Base-by-base conservation (phyloP, 2,888 invertebrate species). In the Epirrhoe alternata region DNA sequence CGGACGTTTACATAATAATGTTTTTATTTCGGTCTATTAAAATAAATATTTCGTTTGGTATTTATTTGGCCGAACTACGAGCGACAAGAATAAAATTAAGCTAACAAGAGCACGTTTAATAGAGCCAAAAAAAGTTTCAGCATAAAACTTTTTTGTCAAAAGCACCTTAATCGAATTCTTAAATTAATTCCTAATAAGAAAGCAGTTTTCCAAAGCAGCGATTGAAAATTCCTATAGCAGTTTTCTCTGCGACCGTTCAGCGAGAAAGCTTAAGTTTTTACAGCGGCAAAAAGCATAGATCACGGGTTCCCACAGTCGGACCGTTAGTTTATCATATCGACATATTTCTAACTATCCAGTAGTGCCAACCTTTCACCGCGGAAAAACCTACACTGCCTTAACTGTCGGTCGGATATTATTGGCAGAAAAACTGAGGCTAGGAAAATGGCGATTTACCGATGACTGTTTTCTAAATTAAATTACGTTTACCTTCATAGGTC, bases 361-460 rank as follows among this genome's bases (percentile, higher is more conserved):
- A 78, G 79, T 78, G 83, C 79, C 88, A 90, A 89, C 92, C 91
- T 92, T 92, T 92, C 92, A 92, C 92, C 89, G 86, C 58, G 84
- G 90, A 92, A 92, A 92, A 92, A 92, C 91, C 89, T 71, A 90
- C 89, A 84, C 87, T 85, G 80, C 92, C 92, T 86, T 92, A 89
- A 85, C 79, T 75, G 89, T 81, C 83, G 71, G 75, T 82, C 76
- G 79, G 86, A 88, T 88, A 88, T 86, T 89, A 90, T 90, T 87
- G 87, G 84, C 85, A 90, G 90, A 91, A 92, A 92, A 91, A 89
- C 86, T 82, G 64, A 83, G 82, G 90, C 83, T 78, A 75, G 16
- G 55, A 74, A 82, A 80, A 33, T 16, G 51, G 87, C 86, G 86
- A 33, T 61, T 53, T 33, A 35, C 12, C 1, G 4, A 12, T 54